phyloP scores from a whole-genome alignment of 2,888 invertebrate genomes.

The Erebia palarica region DNA sequence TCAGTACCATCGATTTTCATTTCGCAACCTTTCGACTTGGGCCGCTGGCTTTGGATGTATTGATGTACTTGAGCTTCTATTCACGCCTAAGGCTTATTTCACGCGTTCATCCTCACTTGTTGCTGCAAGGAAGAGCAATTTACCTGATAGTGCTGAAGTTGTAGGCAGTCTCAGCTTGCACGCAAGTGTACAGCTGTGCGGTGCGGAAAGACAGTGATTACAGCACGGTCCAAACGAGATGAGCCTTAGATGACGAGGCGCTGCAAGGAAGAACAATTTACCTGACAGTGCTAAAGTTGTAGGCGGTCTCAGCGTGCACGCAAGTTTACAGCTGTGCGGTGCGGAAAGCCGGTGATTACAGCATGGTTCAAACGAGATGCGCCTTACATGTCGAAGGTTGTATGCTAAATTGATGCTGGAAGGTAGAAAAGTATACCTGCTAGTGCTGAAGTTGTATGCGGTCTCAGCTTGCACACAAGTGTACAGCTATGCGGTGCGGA shows the following conservation, averaged over 20 bases:
- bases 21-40: too few species aligned
- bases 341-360: constrained; percentile 93
- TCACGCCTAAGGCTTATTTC: too few species aligned
- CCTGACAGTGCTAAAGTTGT: constrained; percentile 83
- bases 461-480: constrained; percentile 88
- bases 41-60: too few species aligned
- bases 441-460: constrained; percentile 77
- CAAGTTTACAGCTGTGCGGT: constrained; percentile 89
- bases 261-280: constrained; percentile 49
- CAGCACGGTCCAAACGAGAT: constrained; percentile 90
- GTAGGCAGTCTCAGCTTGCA: constrained; percentile 86
- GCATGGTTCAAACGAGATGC: constrained; percentile 91
- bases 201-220: constrained; percentile 94
- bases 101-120: too few species aligned
- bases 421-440: constrained; percentile 76
- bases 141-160: constrained; percentile 84
- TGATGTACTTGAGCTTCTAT: too few species aligned
- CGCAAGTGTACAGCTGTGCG: constrained; percentile 88
- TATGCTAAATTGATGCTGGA: constrained; percentile 63
- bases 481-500: constrained; percentile 90
- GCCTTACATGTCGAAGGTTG: constrained; percentile 83
- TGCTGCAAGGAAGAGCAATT: not conserved
- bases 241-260: constrained; percentile 85
- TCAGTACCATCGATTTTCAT: too few species aligned
- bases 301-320: constrained; percentile 86